These are phyloP conservation scores for Cremastinae sp. DNA, from an alignment of 2,888 invertebrate genomes.

Conservation along the genomic window DNA sequence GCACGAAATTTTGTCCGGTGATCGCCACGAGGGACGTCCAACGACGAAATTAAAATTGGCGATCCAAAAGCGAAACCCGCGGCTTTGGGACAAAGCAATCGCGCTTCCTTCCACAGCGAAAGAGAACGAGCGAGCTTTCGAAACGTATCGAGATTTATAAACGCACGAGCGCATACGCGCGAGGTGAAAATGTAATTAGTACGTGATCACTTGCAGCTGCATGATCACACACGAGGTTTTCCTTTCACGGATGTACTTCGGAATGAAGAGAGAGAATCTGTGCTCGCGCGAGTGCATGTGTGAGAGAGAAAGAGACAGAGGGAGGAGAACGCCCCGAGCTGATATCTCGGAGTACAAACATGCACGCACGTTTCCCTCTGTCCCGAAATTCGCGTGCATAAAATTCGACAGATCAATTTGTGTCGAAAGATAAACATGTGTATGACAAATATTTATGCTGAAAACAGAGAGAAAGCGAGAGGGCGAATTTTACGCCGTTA, in stretches of 20 bases:
- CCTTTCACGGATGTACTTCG: conserved; percentile 42
- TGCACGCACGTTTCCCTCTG: neutral
- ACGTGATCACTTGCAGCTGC: conserved; percentile 64
- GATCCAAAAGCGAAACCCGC: conserved; percentile 47
- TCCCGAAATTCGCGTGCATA: neutral
- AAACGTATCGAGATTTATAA: conserved; percentile 7
- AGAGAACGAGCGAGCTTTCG: conserved; percentile 6
- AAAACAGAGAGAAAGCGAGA: conserved; percentile 2
- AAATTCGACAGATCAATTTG: conserved; percentile 35
- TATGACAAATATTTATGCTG: conserved; percentile 9
- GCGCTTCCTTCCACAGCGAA: conserved; percentile 28
- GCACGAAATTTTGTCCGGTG: conserved; percentile 4
- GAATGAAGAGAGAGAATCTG: neutral
- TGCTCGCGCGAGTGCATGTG: neutral
- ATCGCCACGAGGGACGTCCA: conserved; percentile 13
- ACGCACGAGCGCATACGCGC: conserved; percentile 19
- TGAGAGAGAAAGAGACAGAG: neutral
- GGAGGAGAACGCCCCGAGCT: conserved; percentile 25
- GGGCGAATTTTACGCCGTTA: conserved; percentile 18
- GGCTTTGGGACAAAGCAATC: conserved; percentile 58
- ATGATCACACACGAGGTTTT: conserved; percentile 58
- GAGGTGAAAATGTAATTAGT: conserved; percentile 66
- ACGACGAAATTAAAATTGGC: conserved; percentile 52
- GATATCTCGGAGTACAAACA: conserved; percentile 6
- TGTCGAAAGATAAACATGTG: conserved; percentile 9